Conservation (phyloP, 1,140 invertebrate species). For the Conus betulinus region DNA sequence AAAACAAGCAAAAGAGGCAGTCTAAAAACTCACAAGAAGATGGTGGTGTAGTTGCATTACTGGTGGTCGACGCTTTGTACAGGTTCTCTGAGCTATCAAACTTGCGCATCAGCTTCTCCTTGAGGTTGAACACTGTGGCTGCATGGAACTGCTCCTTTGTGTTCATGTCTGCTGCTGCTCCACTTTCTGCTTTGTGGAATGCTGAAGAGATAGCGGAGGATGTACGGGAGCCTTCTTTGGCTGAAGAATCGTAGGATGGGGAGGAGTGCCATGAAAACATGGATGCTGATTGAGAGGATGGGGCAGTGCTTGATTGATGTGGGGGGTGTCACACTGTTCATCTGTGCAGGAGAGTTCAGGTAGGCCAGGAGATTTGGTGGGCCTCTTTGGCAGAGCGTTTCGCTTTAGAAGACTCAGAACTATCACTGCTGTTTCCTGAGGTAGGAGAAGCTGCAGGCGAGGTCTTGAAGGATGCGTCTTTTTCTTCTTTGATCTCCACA, state of each 20-base stretch:
- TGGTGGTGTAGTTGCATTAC: neutral
- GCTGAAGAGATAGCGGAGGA: neutral
- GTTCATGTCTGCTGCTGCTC: conserved; percentile 22
- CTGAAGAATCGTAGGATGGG: neutral
- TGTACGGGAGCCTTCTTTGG: neutral
- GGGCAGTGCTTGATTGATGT: neutral
- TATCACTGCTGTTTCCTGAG: conserved; percentile 12
- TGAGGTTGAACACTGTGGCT: conserved; percentile 61
- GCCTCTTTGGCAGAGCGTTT: conserved; percentile 65
- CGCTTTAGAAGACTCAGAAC: conserved; percentile 28
- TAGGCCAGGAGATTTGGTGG: conserved; percentile 70
- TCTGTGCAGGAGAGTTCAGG: conserved; percentile 40
- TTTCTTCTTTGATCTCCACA: conserved; percentile 27
- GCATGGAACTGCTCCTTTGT: conserved; percentile 61
- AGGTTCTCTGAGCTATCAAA: conserved; percentile 67
- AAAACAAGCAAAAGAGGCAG: neutral
- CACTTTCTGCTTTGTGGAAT: no score
- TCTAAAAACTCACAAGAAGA: neutral
- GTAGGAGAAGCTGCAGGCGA: neutral
- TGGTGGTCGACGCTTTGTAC: conserved; percentile 46
- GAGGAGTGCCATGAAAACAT: conserved; percentile 1
- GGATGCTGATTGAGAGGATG: neutral
- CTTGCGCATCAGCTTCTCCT: conserved; percentile 69
- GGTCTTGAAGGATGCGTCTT: neutral
- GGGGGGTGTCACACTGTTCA: neutral